phyloP scores from a whole-genome alignment of 2,797 vertebrate species.

The Esox lucius region DNA sequence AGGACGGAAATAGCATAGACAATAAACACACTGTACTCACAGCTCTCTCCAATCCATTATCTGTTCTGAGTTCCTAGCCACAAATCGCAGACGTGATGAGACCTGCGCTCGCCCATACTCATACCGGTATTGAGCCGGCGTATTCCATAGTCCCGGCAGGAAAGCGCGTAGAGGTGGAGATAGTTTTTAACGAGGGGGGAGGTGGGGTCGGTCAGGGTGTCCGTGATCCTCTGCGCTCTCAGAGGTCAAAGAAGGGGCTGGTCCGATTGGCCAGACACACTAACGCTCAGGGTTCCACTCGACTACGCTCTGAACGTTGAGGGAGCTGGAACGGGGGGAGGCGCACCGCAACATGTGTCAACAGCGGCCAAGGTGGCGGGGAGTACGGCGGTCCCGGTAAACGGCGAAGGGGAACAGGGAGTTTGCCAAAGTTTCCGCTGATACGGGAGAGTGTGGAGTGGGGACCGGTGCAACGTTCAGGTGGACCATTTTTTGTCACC shows the following conservation, averaged over 20 bases:
- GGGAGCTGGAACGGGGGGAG: background rate
- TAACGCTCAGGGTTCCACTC: background rate
- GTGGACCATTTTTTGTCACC: background rate
- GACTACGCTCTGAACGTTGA: background rate
- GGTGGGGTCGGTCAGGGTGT: background rate
- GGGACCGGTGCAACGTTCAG: background rate
- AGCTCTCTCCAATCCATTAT: constrained; percentile 71
- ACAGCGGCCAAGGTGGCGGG: background rate
- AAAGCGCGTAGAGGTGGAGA: constrained; percentile 14
- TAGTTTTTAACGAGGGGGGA: background rate
- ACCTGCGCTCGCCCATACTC: constrained; percentile 37
- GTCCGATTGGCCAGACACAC: background rate
- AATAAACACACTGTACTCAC: constrained; percentile 54
- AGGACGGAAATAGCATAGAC: background rate
- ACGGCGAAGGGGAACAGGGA: background rate
- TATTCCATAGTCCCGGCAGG: constrained; percentile 31
- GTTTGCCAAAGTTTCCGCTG: background rate
- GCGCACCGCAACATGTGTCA: constrained; percentile 6
- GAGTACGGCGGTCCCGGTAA: background rate
- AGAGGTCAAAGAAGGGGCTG: background rate
- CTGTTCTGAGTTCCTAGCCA: constrained; percentile 43
- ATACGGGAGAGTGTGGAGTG: background rate
- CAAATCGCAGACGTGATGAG: constrained; percentile 22
- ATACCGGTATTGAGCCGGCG: constrained; percentile 18
- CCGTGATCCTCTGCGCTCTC: background rate